A percentile compares a stretch with the other conserved stretches of the same genome.
Evolutionary conservation across 1,140 invertebrate genomes (phyloP).

Genomic region (Dendroctonus valens): DNA sequence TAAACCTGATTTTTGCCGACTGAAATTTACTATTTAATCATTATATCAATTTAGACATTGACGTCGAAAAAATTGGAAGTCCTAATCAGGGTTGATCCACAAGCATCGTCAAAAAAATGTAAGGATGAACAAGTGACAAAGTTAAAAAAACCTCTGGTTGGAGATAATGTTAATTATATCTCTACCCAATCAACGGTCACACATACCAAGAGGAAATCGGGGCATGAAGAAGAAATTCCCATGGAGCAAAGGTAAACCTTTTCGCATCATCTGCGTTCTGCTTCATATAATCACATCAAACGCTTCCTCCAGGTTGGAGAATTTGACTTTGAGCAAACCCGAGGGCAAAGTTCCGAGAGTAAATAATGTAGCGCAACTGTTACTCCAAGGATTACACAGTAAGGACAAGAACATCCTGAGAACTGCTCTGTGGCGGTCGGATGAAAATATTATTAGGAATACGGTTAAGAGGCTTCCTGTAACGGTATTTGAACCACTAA

Average conservation of each 20-base stretch:
- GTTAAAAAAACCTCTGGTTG: conserved; percentile 51
- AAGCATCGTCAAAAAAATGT: conserved; percentile 44
- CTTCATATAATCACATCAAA: neutral
- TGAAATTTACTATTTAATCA: no score
- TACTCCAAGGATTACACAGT: conserved; percentile 76
- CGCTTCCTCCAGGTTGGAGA: conserved; percentile 55
- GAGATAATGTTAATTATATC: conserved; percentile 54
- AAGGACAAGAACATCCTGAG: conserved; percentile 65
- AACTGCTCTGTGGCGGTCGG: conserved; percentile 57
- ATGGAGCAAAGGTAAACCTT: conserved; percentile 62
- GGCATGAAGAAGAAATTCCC: conserved; percentile 63
- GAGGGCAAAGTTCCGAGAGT: conserved; percentile 53
- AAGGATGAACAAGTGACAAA: conserved; percentile 49
- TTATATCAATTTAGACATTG: conserved; percentile 35
- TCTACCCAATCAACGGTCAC: conserved; percentile 44
- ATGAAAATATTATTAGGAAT: conserved; percentile 59
- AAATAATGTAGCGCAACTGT: conserved; percentile 69
- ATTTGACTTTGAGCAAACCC: conserved; percentile 59
- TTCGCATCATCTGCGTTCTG: no score
- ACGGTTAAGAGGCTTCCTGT: conserved; percentile 64
- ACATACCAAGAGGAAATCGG: conserved; percentile 53
- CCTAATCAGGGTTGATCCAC: conserved; percentile 56
- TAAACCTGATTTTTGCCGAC: no score
- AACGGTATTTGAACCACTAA: conserved; percentile 59
- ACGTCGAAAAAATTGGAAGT: conserved; percentile 59